Evolutionary conservation across 2,888 invertebrate species (phyloP), one percentile per base, ranked within the genome.

Genomic region (Euzetes globulus): DNA sequence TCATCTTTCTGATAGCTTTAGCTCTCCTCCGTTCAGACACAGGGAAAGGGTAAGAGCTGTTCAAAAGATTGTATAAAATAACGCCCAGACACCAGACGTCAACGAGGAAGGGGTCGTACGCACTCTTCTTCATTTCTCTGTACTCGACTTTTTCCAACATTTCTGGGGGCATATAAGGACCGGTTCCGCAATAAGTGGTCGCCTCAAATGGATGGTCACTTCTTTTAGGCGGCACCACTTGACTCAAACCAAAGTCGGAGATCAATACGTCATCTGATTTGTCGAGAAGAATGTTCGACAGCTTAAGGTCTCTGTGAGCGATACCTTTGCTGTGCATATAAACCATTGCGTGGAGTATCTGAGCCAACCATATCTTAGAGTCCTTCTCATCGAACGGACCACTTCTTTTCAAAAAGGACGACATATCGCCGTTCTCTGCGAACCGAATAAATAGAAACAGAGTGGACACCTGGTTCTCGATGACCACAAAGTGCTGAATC

Each of bases 361-460:
- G 75, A 27, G 47, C 29, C 15, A 72, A 72, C 47, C 55, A 37
- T 50, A 19, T 13, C 37, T 73, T 60, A 6, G 37, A 27, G 7
- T 2, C 17, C 45, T 19, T 22, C 37, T 75, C 75, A 15, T 27
- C 71, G 6, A 75, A 50, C 7, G 50, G 65, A 13, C n/a, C 27
- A 17, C 60, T 17, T 9, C 41, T 19, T 13, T 29, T 19, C 96
- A 41, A 19, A 13, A 73, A 19, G 19, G 41, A 19, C 4, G 45
- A 58, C 11, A 68, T 17, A 37, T 33, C 25, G 3, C 45, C 22
- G 2, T 25, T 11, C 41, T 41, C 65, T 5, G 73, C 73, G 5
- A 73, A 47, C n/a, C 41, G 45, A 41, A 68, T 68, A 7, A 73
- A 71, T 9, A 73, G 41, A 19, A 27, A 68, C 7, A 73, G 55